Conservation (phyloP, 2,888 invertebrate species). For the Agriopis marginaria region DNA sequence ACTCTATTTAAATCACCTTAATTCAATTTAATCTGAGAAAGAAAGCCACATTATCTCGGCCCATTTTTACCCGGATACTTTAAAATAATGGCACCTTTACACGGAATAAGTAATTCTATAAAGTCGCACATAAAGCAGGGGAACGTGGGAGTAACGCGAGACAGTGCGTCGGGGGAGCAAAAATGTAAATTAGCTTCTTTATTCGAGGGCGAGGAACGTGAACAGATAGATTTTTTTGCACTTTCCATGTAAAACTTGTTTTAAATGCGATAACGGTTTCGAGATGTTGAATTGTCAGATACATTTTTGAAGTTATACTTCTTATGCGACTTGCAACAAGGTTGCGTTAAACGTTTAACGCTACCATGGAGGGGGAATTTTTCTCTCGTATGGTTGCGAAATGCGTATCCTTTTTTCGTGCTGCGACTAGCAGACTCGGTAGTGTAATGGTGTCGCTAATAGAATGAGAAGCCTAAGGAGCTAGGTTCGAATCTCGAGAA, state of each 20-base stretch:
- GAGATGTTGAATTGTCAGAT: background rate
- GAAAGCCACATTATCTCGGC: slow-evolving; percentile 28
- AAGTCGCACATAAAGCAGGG: slow-evolving; percentile 33
- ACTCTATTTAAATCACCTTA: slow-evolving; percentile 20
- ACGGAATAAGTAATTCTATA: slow-evolving; percentile 43
- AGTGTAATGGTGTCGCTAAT: no score
- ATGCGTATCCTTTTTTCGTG: no score
- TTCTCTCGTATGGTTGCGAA: no score
- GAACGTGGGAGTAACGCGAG: slow-evolving; percentile 37
- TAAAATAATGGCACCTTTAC: slow-evolving; percentile 39
- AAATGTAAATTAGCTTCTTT: slow-evolving; percentile 36
- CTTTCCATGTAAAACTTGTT: slow-evolving; percentile 9
- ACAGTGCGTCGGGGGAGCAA: slow-evolving; percentile 36
- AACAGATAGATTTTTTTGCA: slow-evolving; percentile 18
- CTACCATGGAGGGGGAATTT: no score
- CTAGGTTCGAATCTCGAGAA: no score
- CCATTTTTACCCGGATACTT: slow-evolving; percentile 30
- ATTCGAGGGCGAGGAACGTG: slow-evolving; percentile 16
- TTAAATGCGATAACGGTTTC: background rate
- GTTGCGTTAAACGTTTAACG: no score
- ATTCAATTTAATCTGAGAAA: slow-evolving; percentile 31
- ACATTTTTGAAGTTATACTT: background rate
- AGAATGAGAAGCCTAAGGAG: no score
- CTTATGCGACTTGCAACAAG: no score
- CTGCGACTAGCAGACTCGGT: no score